Conservation (phyloP, 2,113 vertebrate species). For the Cyprinus carpio region DNA sequence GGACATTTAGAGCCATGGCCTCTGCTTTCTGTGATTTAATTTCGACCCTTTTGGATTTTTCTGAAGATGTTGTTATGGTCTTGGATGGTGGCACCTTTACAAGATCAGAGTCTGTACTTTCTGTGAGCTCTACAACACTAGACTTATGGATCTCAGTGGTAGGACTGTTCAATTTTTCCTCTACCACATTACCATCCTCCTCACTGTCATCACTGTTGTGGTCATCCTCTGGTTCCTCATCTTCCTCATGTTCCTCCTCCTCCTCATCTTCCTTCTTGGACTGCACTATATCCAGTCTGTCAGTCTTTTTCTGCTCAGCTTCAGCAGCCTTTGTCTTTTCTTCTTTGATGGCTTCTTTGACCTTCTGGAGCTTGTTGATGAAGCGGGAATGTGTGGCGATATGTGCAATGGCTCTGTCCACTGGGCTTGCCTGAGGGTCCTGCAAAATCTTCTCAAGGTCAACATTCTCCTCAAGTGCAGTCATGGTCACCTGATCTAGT, state of each 20-base stretch:
- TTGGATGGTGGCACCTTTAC: background rate
- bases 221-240: background rate
- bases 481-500: constrained; percentile 84
- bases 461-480: constrained; percentile 81
- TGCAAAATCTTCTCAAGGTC: constrained; percentile 84
- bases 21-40: background rate
- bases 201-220: background rate
- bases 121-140: background rate
- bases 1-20: background rate
- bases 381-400: constrained; percentile 76
- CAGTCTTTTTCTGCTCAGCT: background rate
- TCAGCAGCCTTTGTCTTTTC: constrained; percentile 37
- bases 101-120: background rate
- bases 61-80: background rate
- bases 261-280: background rate
- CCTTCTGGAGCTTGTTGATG: constrained; percentile 47
- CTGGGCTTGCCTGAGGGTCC: constrained; percentile 79
- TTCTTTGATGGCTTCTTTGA: constrained; percentile 26
- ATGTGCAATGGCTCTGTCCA: constrained; percentile 83
- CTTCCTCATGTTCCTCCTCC: constrained; percentile 23
- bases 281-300: background rate
- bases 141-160: background rate
- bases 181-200: background rate
- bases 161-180: background rate
- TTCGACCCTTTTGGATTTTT: background rate